Conservation (phyloP, 1,140 invertebrate genomes). For the Pseudachorutes palmiensis region DNA sequence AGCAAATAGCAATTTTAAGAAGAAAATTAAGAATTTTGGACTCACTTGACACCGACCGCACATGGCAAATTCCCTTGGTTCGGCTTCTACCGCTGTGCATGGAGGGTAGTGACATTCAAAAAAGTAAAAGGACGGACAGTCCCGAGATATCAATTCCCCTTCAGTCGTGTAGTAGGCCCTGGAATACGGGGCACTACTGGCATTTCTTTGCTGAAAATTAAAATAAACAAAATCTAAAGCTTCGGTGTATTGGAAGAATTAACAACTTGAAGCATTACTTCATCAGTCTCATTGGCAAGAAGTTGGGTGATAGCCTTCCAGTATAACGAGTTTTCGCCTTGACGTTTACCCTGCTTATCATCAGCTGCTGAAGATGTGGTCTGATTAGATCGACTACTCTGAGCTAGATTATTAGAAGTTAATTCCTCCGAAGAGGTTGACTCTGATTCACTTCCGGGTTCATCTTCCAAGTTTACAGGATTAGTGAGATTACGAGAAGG, state of each 20-base stretch:
- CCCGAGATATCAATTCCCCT: slow-evolving; percentile 35
- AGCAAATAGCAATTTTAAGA: not conserved
- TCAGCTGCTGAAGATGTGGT: not conserved
- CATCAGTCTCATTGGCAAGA: slow-evolving; percentile 35
- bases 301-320: slow-evolving; percentile 37
- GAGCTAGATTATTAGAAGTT: not conserved
- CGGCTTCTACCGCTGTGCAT: slow-evolving; percentile 50
- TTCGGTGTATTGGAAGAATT: not conserved
- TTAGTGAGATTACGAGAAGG: not conserved
- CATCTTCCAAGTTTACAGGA: slow-evolving; percentile 1
- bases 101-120: slow-evolving; percentile 52
- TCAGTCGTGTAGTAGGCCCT: slow-evolving; percentile 35
- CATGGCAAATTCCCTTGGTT: slow-evolving; percentile 51
- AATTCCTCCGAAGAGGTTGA: slow-evolving; percentile 1
- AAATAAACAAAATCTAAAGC: not conserved
- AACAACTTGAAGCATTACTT: slow-evolving; percentile 24
- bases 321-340: slow-evolving; percentile 35
- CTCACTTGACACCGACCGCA: slow-evolving; percentile 50
- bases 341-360: slow-evolving; percentile 30
- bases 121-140: slow-evolving; percentile 36
- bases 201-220: slow-evolving; percentile 32
- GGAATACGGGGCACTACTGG: slow-evolving; percentile 29
- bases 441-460: slow-evolving; percentile 14
- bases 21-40: slow-evolving; percentile 1
- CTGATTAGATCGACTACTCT: not conserved